Percentiles rank a stretch among this genome's conserved stretches.
Evolutionary conservation across 2,797 vertebrate genomes (phyloP).

Genomic region (Enteromius fasciolatus): DNA sequence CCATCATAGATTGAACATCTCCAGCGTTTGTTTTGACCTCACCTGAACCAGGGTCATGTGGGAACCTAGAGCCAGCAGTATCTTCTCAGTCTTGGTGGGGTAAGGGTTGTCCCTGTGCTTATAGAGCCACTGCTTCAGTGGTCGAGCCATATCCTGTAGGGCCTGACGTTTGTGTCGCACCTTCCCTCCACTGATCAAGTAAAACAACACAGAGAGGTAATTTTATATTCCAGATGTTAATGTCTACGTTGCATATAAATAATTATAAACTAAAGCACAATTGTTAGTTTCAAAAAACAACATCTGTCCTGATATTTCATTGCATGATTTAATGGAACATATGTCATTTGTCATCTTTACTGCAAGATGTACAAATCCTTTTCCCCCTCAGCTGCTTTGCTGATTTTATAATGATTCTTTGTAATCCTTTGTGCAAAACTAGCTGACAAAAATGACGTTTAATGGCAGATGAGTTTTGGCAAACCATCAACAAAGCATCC

Average conservation of each 20-base stretch:
- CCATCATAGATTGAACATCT: too few relatives aligned
- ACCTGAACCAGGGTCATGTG: slow-evolving; percentile 99
- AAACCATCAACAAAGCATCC: slow-evolving; percentile 7
- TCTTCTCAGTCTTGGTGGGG: slow-evolving; percentile 98
- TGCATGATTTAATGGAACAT: background rate
- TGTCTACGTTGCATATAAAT: background rate
- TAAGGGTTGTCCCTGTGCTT: slow-evolving; percentile 98
- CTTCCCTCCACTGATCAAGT: slow-evolving; percentile 77
- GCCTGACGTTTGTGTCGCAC: slow-evolving; percentile 95
- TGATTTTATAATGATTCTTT: background rate
- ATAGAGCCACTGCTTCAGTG: slow-evolving; percentile 98
- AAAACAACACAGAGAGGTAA: background rate
- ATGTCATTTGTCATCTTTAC: slow-evolving; percentile 10
- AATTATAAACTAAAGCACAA: background rate
- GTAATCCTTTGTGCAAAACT: background rate
- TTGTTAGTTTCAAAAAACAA: background rate
- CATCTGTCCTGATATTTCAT: background rate
- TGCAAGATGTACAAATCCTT: background rate
- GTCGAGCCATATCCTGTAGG: slow-evolving; percentile 97
- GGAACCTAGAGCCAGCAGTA: slow-evolving; percentile 94
- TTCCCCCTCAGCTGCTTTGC: background rate
- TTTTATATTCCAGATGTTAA: background rate
- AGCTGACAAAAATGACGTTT: background rate
- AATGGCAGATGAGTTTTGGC: slow-evolving; percentile 23
- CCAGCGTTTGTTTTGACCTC: slow-evolving; percentile 59